These are phyloP conservation scores for Caenorhabditis wallacei DNA, from an alignment of 2,888 invertebrate species.

Conservation along the genomic window DNA sequence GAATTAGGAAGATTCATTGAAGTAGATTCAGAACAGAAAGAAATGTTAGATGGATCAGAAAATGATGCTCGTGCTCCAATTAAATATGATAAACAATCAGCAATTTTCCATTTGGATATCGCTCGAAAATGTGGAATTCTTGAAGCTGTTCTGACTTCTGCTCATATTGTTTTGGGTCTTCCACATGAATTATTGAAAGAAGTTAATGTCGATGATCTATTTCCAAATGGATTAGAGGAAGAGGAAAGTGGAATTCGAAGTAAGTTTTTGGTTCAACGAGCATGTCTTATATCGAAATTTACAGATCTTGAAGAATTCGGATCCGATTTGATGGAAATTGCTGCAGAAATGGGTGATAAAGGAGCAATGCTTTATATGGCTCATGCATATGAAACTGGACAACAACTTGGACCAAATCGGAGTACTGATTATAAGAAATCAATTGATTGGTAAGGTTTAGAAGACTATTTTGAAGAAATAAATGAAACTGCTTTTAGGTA, in stretches of 20 bases:
- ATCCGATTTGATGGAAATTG: constrained; percentile 84
- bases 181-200: constrained; percentile 85
- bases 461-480: not conserved
- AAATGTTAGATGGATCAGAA: constrained; percentile 51
- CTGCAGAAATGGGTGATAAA: constrained; percentile 85
- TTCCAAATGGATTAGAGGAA: constrained; percentile 72
- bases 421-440: constrained; percentile 68
- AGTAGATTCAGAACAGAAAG: constrained; percentile 61
- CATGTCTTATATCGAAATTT: not conserved
- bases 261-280: not conserved
- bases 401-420: constrained; percentile 67
- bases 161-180: constrained; percentile 84
- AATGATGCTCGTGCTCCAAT: constrained; percentile 69
- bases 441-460: constrained; percentile 67
- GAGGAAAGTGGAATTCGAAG: constrained; percentile 66
- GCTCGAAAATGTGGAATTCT: constrained; percentile 85
- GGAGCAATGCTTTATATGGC: constrained; percentile 85
- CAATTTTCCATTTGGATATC: constrained; percentile 85
- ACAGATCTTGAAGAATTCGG: constrained; percentile 69
- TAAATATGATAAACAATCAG: constrained; percentile 85
- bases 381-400: constrained; percentile 85
- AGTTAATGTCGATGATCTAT: constrained; percentile 82
- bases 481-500: constrained; percentile 43
- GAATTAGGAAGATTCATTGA: constrained; percentile 85
- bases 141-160: constrained; percentile 85